Evolutionary conservation across 2,888 invertebrate genomes (phyloP), one percentile per base, ranked within the genome.

Genomic region (Leptopterna dolabrata): DNA sequence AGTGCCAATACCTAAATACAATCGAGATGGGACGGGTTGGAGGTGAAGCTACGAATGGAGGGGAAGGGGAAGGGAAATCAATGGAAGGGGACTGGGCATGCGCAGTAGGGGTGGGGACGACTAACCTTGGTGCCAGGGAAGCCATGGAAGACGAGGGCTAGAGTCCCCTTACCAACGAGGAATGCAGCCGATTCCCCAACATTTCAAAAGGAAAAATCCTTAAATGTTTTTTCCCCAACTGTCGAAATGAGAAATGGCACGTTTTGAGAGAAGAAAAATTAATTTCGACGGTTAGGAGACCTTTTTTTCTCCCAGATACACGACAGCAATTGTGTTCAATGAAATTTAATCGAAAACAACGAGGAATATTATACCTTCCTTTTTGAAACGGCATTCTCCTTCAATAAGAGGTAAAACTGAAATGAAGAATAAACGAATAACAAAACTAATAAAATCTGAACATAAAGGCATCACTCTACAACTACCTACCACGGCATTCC

Each of bases 61-160:
- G 47, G 36, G 47, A 45, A 24, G 71, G 70, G 70, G 83, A 30
- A 36, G 63, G 36, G 63, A 70, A 83, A 83, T 83, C 83, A 29
- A 83, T 83, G 83, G 83, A 14, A 83, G 83, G 83, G 83, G 83
- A 83, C 19, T 19, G 70, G 1, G 83, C 83, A 83, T 83, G 83
- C 83, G 83, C 83, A 45, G 78, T 19, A 78, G 19, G n/a, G 55
- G 83, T 14, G 43, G 70, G 83, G 55, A 29, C 81, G 36, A 36
- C 63, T 55, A 83, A 83, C 83, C 83, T 83, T 83, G 83, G 83
- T 36, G 70, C 41, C 78, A 19, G 45, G 24, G 45, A 19, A 41
- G 78, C 19, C 9, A 43, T n/a, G 63, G 76, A 76, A 9, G 45
- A 78, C 43, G n/a, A 36, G 7, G 24, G 24, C 0, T n/a, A 24